Conservation (phyloP, 2,888 invertebrate genomes). For the Drosophila pseudotalamancana region DNA sequence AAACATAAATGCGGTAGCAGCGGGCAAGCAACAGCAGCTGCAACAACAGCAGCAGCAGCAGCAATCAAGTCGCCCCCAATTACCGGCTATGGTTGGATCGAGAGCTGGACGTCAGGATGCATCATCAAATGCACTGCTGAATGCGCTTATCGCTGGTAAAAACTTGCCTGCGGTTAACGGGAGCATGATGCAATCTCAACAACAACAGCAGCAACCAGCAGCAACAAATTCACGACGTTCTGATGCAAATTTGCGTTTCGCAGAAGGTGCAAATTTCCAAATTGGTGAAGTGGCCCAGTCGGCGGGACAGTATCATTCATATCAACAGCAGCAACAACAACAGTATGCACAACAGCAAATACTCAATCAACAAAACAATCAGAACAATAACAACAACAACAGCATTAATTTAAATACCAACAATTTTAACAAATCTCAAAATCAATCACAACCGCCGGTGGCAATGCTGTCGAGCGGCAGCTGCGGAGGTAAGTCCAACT, state of each 20-base stretch:
- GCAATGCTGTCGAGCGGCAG: conserved; percentile 58
- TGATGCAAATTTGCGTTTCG: conserved; percentile 51
- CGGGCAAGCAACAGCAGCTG: conserved; percentile 37
- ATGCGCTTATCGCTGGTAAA: conserved; percentile 59
- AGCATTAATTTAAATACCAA: conserved; percentile 27
- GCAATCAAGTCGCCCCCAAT: conserved; percentile 45
- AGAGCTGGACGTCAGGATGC: conserved; percentile 42
- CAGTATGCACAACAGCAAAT: conserved; percentile 25
- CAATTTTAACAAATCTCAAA: conserved; percentile 51
- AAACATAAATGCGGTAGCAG: conserved; percentile 58
- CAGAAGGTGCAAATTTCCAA: conserved; percentile 50
- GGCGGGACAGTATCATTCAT: conserved; percentile 23
- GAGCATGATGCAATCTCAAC: conserved; percentile 32
- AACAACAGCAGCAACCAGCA: conserved; percentile 41
- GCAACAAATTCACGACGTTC: conserved; percentile 38
- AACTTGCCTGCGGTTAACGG: conserved; percentile 23
- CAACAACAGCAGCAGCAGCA: conserved; percentile 31
- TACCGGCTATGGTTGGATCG: conserved; percentile 27
- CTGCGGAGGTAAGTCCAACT: conserved; percentile 66
- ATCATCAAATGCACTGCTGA: conserved; percentile 59
- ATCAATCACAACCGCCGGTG: conserved; percentile 49
- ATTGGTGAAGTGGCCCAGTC: conserved; percentile 37
- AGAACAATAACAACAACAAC: conserved; percentile 23
- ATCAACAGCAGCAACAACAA: conserved; percentile 31
- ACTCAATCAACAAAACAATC: conserved; percentile 35